A percentile compares a stretch with the other conserved stretches of the same genome.
Evolutionary conservation across 2,888 invertebrate genomes (phyloP).

Genomic region (Dryocosmus kuriphilus): DNA sequence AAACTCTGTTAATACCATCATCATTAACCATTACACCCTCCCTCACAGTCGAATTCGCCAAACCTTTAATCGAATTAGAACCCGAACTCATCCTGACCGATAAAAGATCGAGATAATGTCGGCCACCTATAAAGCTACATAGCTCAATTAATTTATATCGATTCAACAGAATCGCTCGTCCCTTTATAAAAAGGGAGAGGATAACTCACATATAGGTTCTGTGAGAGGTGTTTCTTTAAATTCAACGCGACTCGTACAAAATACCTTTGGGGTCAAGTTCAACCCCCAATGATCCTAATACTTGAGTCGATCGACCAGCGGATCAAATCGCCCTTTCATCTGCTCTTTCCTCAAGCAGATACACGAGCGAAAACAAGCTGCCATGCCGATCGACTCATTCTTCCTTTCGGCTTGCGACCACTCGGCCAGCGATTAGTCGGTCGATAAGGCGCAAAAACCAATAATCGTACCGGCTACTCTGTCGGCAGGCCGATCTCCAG

Average conservation of each 20-base stretch:
- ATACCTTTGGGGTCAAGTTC: constrained; percentile 71
- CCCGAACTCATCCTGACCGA: neutral
- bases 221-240: neutral
- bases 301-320: constrained; percentile 49
- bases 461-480: constrained; percentile 42
- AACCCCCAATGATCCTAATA: constrained; percentile 62
- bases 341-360: constrained; percentile 45
- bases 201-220: too few relatives aligned
- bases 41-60: constrained; percentile 41
- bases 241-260: constrained; percentile 54
- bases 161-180: neutral
- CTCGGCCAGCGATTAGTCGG: constrained; percentile 39
- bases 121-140: constrained; percentile 4
- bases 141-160: constrained; percentile 31
- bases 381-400: constrained; percentile 25
- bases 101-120: constrained; percentile 28
- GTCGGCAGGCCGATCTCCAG: constrained; percentile 38
- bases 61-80: neutral
- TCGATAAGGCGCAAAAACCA: constrained; percentile 47
- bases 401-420: constrained; percentile 7
- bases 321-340: constrained; percentile 61
- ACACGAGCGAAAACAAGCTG: constrained; percentile 19
- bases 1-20: constrained; percentile 42
- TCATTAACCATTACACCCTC: constrained; percentile 46
- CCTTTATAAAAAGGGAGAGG: neutral